phyloP scores from a whole-genome alignment of 2,888 invertebrate species.

The Arrhopalites spinosus region DNA sequence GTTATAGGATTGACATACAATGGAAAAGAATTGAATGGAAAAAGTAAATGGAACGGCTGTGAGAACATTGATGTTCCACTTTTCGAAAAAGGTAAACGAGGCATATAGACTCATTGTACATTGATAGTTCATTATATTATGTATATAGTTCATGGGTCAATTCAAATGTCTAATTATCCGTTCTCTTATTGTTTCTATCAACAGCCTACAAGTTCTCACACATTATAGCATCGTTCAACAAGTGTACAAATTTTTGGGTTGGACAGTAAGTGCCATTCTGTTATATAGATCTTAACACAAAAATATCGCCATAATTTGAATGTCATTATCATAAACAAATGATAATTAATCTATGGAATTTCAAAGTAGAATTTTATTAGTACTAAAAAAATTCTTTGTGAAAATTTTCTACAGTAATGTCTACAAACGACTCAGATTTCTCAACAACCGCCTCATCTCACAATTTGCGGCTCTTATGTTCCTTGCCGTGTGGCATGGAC shows the following conservation, averaged over 20 bases:
- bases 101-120: not conserved
- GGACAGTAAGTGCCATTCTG: slow-evolving; percentile 68
- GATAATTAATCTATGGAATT: too few species aligned
- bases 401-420: slow-evolving; percentile 68
- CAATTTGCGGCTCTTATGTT: slow-evolving; percentile 82
- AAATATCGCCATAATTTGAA: not conserved
- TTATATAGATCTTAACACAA: not conserved
- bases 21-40: slow-evolving; percentile 70
- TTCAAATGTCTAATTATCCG: not conserved
- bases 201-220: slow-evolving; percentile 74
- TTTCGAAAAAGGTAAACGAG: slow-evolving; percentile 73
- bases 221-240: slow-evolving; percentile 90
- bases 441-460: slow-evolving; percentile 79
- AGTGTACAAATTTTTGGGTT: slow-evolving; percentile 94
- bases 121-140: not conserved
- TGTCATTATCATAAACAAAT: not conserved
- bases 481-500: slow-evolving; percentile 95
- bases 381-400: not conserved
- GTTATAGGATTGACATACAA: slow-evolving; percentile 78
- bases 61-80: slow-evolving; percentile 82
- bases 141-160: not conserved
- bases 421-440: slow-evolving; percentile 89
- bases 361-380: not conserved
- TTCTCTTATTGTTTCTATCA: not conserved
- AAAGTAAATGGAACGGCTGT: slow-evolving; percentile 81